Percentiles rank a stretch among this genome's conserved stretches.
Evolutionary conservation across 2,797 vertebrate species (phyloP).

Genomic region (Lates japonicus): DNA sequence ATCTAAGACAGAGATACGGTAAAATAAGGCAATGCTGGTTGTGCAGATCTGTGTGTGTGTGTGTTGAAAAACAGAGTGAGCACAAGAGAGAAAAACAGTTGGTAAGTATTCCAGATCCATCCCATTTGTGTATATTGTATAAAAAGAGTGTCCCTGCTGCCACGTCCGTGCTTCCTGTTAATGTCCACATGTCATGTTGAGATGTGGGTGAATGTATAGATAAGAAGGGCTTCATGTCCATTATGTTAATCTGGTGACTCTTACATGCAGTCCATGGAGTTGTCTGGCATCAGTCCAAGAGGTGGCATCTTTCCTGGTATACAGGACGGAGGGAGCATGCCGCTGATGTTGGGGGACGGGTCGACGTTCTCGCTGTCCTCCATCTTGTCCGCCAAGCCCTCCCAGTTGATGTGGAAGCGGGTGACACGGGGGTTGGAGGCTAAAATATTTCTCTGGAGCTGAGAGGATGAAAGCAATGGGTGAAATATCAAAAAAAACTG

Average conservation of each 20-base stretch:
- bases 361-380: slow-evolving; percentile 89
- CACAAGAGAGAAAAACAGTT: slow-evolving; percentile 20
- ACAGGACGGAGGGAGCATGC: slow-evolving; percentile 83
- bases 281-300: slow-evolving; percentile 87
- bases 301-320: slow-evolving; percentile 83
- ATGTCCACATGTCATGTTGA: slow-evolving; percentile 22
- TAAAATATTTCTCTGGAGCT: slow-evolving; percentile 92
- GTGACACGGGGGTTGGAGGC: slow-evolving; percentile 91
- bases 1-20: slow-evolving; percentile 19
- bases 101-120: slow-evolving; percentile 27
- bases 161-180: slow-evolving; percentile 16
- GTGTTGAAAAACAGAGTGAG: slow-evolving; percentile 26
- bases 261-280: slow-evolving; percentile 92
- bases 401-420: slow-evolving; percentile 93
- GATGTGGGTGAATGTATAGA: slow-evolving; percentile 16
- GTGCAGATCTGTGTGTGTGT: slow-evolving; percentile 53
- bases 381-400: slow-evolving; percentile 84
- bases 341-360: slow-evolving; percentile 79
- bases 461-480: slow-evolving; percentile 15
- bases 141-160: slow-evolving; percentile 41
- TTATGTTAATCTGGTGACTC: slow-evolving; percentile 19
- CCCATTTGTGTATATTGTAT: slow-evolving; percentile 19
- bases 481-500: not conserved
- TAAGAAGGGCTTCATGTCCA: slow-evolving; percentile 42
- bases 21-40: slow-evolving; percentile 60